Percentiles rank a stretch among this genome's conserved stretches.
phyloP scores from a whole-genome alignment of 1,140 invertebrate species.

The Panagrolaimus sp. region DNA sequence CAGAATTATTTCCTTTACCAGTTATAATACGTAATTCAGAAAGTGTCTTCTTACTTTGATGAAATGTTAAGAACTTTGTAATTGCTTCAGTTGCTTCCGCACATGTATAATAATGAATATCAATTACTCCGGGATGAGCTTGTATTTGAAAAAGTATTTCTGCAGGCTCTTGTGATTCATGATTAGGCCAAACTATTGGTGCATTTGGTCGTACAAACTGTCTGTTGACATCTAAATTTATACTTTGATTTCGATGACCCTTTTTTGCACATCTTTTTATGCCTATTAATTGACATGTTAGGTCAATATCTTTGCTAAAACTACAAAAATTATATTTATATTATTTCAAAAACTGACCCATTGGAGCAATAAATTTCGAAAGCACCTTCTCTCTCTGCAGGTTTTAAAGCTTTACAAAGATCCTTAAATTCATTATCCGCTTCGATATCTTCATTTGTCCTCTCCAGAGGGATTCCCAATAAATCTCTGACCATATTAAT shows the following conservation, averaged over 20 bases:
- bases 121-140: not conserved
- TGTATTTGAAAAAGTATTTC: not conserved
- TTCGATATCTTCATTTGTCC: too few relatives aligned
- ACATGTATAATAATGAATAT: conserved; percentile 3
- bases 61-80: not conserved
- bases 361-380: not conserved
- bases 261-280: not conserved
- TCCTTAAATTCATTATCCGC: too few relatives aligned
- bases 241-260: not conserved
- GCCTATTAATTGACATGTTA: not conserved
- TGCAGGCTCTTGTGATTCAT: not conserved
- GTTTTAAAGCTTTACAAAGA: too few relatives aligned
- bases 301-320: not conserved
- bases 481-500: too few relatives aligned
- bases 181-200: not conserved
- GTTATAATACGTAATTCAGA: not conserved
- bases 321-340: not conserved
- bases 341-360: not conserved
- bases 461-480: too few relatives aligned
- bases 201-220: not conserved
- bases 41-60: not conserved
- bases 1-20: not conserved
- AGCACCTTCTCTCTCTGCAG: not conserved
- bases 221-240: not conserved
- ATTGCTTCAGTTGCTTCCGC: not conserved